Percentiles rank a stretch among this genome's conserved stretches.
These are phyloP conservation scores for Thymelicus lineola DNA, from an alignment of 2,888 invertebrate species.

Conservation along the genomic window DNA sequence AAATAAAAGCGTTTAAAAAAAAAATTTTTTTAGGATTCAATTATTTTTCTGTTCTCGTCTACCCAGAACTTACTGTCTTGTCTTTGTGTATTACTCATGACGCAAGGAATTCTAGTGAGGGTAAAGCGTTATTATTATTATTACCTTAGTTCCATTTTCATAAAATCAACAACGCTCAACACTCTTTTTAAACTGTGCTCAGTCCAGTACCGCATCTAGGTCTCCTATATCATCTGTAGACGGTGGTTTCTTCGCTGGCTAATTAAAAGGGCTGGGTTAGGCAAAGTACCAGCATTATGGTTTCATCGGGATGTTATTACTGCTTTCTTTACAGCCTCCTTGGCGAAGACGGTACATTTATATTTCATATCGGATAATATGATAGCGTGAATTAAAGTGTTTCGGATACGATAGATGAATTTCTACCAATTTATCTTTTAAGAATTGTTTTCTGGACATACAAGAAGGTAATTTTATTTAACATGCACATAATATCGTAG, in stretches of 20 bases:
- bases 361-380: constrained; percentile 51
- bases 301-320: constrained; percentile 67
- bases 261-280: constrained; percentile 67
- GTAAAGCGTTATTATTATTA: too few species aligned
- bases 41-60: too few species aligned
- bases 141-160: too few species aligned
- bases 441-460: too few species aligned
- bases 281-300: constrained; percentile 67
- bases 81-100: too few species aligned
- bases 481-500: too few species aligned
- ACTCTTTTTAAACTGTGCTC: not conserved
- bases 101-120: too few species aligned
- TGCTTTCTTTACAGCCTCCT: constrained; percentile 48
- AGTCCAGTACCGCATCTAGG: constrained; percentile 17
- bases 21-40: too few species aligned
- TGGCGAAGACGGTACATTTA: constrained; percentile 30
- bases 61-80: too few species aligned
- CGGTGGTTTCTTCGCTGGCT: constrained; percentile 61
- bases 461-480: too few species aligned
- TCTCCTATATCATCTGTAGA: constrained; percentile 38
- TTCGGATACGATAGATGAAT: not conserved
- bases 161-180: too few species aligned
- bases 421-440: not conserved
- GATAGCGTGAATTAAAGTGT: constrained; percentile 8
- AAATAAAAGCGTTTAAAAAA: too few species aligned